phyloP scores from a whole-genome alignment of 23 tunicate species.

The Corella eumyota region DNA sequence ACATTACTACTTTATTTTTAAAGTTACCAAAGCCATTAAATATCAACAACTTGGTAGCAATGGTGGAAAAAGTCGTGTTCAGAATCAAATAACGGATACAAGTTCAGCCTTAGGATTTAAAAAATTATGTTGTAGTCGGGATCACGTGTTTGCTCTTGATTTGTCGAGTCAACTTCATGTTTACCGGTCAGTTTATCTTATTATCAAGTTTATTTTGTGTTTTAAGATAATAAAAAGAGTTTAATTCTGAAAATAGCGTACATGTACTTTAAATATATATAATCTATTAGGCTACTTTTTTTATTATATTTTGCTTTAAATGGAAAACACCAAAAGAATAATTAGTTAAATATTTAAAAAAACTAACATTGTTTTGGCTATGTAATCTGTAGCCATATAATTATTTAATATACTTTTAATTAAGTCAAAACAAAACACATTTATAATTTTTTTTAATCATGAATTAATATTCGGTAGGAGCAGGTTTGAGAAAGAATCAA shows the following conservation, averaged over 20 bases:
- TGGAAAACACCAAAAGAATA: too few species aligned
- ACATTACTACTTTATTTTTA: background rate
- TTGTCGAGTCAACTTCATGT: slow-evolving; percentile 64
- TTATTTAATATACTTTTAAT: too few species aligned
- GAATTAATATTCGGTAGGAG: slow-evolving; percentile 1
- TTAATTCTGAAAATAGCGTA: background rate
- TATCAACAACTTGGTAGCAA: slow-evolving; percentile 66
- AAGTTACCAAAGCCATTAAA: slow-evolving; percentile 62
- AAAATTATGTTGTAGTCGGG: slow-evolving; percentile 77
- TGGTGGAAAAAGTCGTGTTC: slow-evolving; percentile 17
- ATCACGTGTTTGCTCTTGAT: slow-evolving; percentile 84
- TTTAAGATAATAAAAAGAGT: background rate
- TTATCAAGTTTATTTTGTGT: background rate
- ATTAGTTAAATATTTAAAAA: too few species aligned
- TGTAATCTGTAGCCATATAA: too few species aligned
- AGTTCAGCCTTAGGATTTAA: slow-evolving; percentile 58
- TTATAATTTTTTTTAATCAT: too few species aligned
- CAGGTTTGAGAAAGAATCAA: slow-evolving; percentile 76
- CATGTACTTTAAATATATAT: background rate
- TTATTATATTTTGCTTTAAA: too few species aligned
- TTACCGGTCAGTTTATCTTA: slow-evolving; percentile 31
- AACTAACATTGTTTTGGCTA: too few species aligned
- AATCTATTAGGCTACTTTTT: background rate
- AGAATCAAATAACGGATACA: slow-evolving; percentile 28
- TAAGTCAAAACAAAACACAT: too few species aligned